Evolutionary conservation across 2,113 vertebrate genomes (phyloP), one percentile per base, ranked within the genome.

Genomic region (Marmota monax): DNA sequence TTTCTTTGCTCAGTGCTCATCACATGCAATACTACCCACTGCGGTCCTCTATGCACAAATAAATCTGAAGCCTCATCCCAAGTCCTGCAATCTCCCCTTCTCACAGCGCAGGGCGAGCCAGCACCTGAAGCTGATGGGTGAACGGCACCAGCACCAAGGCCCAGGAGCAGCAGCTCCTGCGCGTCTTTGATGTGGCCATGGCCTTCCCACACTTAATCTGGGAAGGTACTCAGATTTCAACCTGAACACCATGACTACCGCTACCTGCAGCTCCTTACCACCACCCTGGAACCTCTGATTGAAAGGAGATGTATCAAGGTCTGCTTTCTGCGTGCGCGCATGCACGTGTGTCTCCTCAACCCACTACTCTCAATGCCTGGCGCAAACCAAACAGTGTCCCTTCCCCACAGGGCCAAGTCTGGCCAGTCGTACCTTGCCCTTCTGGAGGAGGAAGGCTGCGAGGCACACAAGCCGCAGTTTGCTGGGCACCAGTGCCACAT

Each of bases 381-480:
- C 27, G 61, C 45, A 22, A 72, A 51, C 9, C 89, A 82, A 96
- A 29, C 53, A 11, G 39, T 4, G 34, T 2, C 13, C 85, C 51
- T n/a, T 53, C 27, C 67, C 37, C 0, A 23, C 7, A 4, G 0
- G 17, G 3, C 13, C 22, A 12, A 9, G 25, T 22, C 56, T 58
- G 56, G 56, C 27, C 39, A 76, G 78, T 4, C 72, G 16, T 82
- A 99, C 99, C 99, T 99, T 99, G 98, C 99, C 99, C 84, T 99
- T 99, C 95, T 98, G 99, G 91, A 99, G 98, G 70, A 99, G 98
- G 97, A 99, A 99, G 37, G 99, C 99, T 0, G 99, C 99, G 89
- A 99, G 98, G 0, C 98, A 99, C 63, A 99, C 99, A 25, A 99
- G 99, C 23, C 99, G 98, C 96, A 99, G 69, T 96, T 99, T 99